Evolutionary conservation across 2,113 vertebrate species (phyloP), one percentile per base, ranked within the genome.

Genomic region (Vanacampus margaritifer): DNA sequence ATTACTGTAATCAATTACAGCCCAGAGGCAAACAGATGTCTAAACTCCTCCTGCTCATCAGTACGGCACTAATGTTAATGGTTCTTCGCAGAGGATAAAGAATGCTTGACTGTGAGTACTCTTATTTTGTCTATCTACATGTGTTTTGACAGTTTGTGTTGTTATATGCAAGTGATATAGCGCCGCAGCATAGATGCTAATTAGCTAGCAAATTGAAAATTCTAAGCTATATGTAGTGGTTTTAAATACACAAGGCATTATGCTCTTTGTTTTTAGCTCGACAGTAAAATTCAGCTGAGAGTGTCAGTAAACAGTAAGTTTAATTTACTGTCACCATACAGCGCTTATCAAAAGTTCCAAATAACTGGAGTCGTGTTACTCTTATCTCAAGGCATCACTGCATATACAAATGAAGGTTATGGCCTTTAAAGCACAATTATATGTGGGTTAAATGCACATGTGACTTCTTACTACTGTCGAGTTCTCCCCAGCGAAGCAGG

Each of bases 401-500:
- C 6, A 4, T 14, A 28, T 37, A n/a, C 57, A 60, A 12, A n/a
- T n/a, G 14, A n/a, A 45, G 37, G 14, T 45, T 16, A 17, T 19
- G 23, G 45, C 14, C n/a, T 23, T 23, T 2, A 2, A 16, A 56
- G 28, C 28, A 28, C 28, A 28, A 7, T 56, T 32, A 14, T 6
- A 32, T 45, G 43, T 43, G 45, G 62, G 28, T 21, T 35, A 62
- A 19, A 41, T 45, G 24, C n/a, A 64, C n/a, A 48, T 4, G 72
- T 80, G 69, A 65, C 58, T 19, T 60, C 56, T 76, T 85, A 74
- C 70, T 80, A 82, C 94, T 90, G 86, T 93, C 92, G 76, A 67
- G 72, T 26, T 89, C 90, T 74, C 88, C 88, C 94, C 93, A 95
- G 67, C 43, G 83, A 9, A 94, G 88, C 77, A 98, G 75, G 6